phyloP scores from a whole-genome alignment of 2,797 vertebrate species.

The Semotilus atromaculatus region DNA sequence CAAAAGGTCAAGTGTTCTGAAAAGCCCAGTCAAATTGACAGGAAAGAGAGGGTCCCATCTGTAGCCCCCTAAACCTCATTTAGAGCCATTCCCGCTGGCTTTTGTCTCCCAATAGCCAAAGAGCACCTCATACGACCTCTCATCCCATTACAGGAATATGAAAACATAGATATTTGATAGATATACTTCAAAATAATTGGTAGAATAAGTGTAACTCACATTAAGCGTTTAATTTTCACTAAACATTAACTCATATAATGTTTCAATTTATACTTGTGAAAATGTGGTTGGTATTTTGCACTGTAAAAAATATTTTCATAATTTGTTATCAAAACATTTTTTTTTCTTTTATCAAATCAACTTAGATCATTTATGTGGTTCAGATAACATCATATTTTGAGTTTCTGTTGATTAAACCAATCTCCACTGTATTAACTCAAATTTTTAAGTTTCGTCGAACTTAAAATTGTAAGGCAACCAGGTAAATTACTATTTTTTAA shows the following conservation, averaged over 20 bases:
- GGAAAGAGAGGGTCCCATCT: conserved; percentile 89
- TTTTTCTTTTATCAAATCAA: too few species aligned
- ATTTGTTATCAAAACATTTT: too few species aligned
- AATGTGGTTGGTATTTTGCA: not conserved
- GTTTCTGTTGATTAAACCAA: too few species aligned
- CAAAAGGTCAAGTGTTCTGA: conserved; percentile 63
- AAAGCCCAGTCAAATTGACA: conserved; percentile 68
- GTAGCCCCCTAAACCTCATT: conserved; percentile 90
- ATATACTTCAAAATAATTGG: not conserved
- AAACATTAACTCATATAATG: not conserved
- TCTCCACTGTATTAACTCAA: too few species aligned
- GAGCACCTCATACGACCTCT: conserved; percentile 50
- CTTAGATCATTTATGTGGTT: too few species aligned
- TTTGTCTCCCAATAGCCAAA: conserved; percentile 83
- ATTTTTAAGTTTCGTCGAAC: too few species aligned
- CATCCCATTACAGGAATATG: conserved; percentile 9
- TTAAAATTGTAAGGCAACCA: too few species aligned
- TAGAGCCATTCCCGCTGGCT: conserved; percentile 88
- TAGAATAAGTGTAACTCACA: not conserved
- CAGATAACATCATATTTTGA: too few species aligned
- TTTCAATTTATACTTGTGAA: not conserved
- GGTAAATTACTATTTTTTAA: too few species aligned
- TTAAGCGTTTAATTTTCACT: not conserved
- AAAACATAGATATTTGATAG: not conserved
- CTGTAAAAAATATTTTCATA: too few species aligned